phyloP scores from a whole-genome alignment of 2,888 invertebrate genomes.

The Macrosoma leucophasiata region DNA sequence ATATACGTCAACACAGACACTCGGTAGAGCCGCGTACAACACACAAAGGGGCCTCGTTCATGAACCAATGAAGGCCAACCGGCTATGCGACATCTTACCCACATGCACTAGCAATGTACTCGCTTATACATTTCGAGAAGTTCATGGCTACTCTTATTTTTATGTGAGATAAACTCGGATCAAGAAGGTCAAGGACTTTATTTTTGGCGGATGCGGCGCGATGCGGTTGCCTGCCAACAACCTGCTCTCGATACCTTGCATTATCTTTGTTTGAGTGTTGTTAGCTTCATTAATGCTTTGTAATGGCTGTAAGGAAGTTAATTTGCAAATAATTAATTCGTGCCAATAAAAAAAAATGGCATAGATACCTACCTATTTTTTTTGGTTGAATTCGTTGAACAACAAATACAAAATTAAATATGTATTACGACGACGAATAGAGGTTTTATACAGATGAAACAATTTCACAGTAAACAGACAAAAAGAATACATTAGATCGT shows the following conservation, averaged over 20 bases:
- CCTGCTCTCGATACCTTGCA: constrained; percentile 36
- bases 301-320: constrained; percentile 33
- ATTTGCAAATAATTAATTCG: too few relatives aligned
- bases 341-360: too few relatives aligned
- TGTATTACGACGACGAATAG: too few relatives aligned
- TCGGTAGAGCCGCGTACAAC: constrained; percentile 18
- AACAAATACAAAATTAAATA: too few relatives aligned
- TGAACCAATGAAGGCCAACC: constrained; percentile 68
- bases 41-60: constrained; percentile 66
- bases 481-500: too few relatives aligned
- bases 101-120: constrained; percentile 50
- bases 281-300: constrained; percentile 41
- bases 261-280: constrained; percentile 24
- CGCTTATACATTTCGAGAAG: constrained; percentile 50
- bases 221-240: constrained; percentile 51
- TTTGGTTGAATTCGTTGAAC: too few relatives aligned
- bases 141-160: constrained; percentile 71
- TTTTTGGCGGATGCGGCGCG: constrained; percentile 60
- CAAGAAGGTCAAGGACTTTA: constrained; percentile 67
- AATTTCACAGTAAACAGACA: too few relatives aligned
- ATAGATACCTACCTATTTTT: too few relatives aligned
- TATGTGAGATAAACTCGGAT: constrained; percentile 53
- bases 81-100: constrained; percentile 49
- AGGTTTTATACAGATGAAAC: too few relatives aligned
- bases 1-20: constrained; percentile 25